Evolutionary conservation across 2,888 invertebrate genomes (phyloP).

Genomic region (Coleophora deauratella): DNA sequence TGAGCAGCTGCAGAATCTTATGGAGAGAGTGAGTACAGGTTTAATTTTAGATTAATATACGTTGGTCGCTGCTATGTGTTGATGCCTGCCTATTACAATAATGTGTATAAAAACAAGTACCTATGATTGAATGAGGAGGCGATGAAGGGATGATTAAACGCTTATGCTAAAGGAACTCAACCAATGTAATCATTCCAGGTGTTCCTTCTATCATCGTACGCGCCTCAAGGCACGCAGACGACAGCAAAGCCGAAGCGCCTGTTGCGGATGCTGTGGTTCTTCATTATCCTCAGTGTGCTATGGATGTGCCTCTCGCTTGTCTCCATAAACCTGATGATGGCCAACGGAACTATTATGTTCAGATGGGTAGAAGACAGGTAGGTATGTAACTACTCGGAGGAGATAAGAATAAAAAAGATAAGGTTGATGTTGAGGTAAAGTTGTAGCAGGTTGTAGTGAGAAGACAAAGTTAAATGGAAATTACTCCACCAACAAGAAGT

Average conservation of each 20-base stretch:
- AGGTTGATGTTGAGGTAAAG: no score
- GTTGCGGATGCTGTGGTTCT: conserved; percentile 81
- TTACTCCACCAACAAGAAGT: no score
- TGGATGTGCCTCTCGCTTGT: conserved; percentile 82
- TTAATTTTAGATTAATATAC: neutral
- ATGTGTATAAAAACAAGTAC: no score
- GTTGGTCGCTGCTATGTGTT: no score
- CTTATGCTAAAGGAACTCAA: no score
- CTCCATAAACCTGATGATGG: conserved; percentile 78
- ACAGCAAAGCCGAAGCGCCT: conserved; percentile 78
- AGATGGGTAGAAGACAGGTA: conserved; percentile 78
- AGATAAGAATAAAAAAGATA: no score
- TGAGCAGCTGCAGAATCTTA: conserved; percentile 86
- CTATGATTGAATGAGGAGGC: no score
- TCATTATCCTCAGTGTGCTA: conserved; percentile 78
- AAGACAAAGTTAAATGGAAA: no score
- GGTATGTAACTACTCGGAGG: neutral
- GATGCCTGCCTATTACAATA: no score
- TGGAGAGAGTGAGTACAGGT: conserved; percentile 79
- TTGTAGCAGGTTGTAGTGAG: no score
- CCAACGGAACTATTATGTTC: conserved; percentile 75
- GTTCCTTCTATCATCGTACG: conserved; percentile 81
- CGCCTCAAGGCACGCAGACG: conserved; percentile 75
- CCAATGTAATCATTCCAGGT: conserved; percentile 75
- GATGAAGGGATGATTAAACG: no score